Conservation (phyloP, 2,888 invertebrate genomes). For the Temnothorax unifasciatus region DNA sequence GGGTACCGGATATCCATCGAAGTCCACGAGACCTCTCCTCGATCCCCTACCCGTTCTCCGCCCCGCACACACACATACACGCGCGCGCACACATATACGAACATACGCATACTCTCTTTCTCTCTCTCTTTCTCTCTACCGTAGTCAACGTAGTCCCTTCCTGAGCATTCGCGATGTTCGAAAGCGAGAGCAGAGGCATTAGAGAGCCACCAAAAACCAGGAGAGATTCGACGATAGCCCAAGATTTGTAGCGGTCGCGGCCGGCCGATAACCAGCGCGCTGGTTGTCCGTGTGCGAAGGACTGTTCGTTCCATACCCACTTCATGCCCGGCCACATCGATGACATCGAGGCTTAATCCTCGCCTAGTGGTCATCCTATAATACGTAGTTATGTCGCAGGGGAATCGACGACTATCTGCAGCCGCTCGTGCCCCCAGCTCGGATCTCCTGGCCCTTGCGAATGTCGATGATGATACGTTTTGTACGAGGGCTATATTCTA, state of each 20-base stretch:
- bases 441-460: constrained; percentile 15
- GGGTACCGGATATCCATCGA: constrained; percentile 61
- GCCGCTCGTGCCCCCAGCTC: constrained; percentile 38
- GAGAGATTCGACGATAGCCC: constrained; percentile 81
- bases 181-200: constrained; percentile 75
- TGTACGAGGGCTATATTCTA: not conserved
- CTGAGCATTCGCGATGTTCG: constrained; percentile 42
- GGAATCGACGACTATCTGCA: constrained; percentile 53
- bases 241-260: constrained; percentile 84
- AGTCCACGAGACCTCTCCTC: constrained; percentile 35
- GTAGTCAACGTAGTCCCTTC: not conserved
- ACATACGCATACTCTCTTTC: not conserved
- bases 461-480: constrained; percentile 20
- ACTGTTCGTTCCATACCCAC: constrained; percentile 71
- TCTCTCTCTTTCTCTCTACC: constrained; percentile 3
- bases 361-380: constrained; percentile 60
- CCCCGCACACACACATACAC: not conserved
- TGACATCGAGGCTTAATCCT: constrained; percentile 76
- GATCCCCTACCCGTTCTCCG: constrained; percentile 44
- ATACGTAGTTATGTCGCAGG: constrained; percentile 59
- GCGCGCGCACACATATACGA: not conserved
- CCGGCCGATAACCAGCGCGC: constrained; percentile 80
- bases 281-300: constrained; percentile 67
- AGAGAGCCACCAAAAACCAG: constrained; percentile 83
- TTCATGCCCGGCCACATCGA: constrained; percentile 70